Percentiles rank a stretch among this genome's conserved stretches.
Evolutionary conservation across 2,888 invertebrate species (phyloP).

Genomic region (Deroplatys truncata): DNA sequence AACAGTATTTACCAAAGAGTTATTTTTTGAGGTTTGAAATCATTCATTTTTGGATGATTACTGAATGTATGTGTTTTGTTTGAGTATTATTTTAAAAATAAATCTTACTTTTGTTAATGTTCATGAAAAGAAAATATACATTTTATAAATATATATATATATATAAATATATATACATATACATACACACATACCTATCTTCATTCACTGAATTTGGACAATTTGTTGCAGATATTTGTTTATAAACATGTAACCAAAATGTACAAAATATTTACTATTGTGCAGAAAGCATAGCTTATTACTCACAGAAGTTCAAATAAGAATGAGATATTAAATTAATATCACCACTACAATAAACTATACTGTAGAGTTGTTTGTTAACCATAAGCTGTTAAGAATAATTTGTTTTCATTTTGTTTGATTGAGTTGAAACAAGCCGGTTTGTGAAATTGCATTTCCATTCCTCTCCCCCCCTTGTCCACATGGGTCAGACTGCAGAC

Average conservation of each 20-base stretch:
- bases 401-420: background rate
- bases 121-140: background rate
- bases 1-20: background rate
- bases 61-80: background rate
- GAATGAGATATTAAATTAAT: conserved; percentile 31
- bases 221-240: background rate
- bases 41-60: background rate
- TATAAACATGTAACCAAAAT: conserved; percentile 12
- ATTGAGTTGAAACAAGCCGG: background rate
- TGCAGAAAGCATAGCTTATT: conserved; percentile 19
- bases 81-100: background rate
- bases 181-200: background rate
- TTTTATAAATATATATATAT: background rate
- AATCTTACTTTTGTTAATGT: conserved; percentile 7
- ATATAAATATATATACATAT: background rate
- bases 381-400: background rate
- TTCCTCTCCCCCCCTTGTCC: background rate
- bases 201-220: conserved; percentile 1
- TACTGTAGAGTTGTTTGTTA: conserved; percentile 5
- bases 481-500: background rate
- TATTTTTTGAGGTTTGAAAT: background rate
- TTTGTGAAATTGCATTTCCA: background rate
- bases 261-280: conserved; percentile 23
- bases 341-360: conserved; percentile 30
- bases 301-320: conserved; percentile 14